phyloP scores from a whole-genome alignment of 2,113 vertebrate genomes.

The Nesoenas mayeri region DNA sequence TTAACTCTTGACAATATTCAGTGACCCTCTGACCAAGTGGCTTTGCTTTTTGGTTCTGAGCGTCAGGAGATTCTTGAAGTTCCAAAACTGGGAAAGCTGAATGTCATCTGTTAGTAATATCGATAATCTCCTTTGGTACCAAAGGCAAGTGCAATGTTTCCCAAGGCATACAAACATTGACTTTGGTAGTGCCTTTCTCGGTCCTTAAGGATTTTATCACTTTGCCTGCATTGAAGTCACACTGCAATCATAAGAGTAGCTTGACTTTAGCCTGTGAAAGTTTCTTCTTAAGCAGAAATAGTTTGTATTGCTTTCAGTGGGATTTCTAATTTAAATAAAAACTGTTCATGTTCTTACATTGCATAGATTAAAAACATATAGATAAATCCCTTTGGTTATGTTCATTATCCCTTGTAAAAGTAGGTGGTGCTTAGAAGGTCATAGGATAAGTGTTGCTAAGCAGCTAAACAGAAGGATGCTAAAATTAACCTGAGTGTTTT shows the following conservation, averaged over 20 bases:
- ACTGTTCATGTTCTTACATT: not conserved
- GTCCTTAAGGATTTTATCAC: constrained; percentile 22
- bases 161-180: not conserved
- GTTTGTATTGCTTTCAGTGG: not conserved
- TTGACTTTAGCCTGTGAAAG: not conserved
- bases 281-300: constrained; percentile 1
- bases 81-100: not conserved
- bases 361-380: constrained; percentile 62
- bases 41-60: constrained; percentile 17
- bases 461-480: constrained; percentile 87
- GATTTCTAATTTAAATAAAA: not conserved
- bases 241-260: not conserved
- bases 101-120: not conserved
- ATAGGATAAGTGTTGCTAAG: constrained; percentile 88
- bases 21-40: not conserved
- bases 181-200: not conserved
- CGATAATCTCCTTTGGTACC: not conserved
- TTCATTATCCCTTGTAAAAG: constrained; percentile 83
- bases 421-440: constrained; percentile 85
- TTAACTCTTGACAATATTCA: not conserved
- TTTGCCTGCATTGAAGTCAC: not conserved
- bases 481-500: constrained; percentile 82
- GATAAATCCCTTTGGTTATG: constrained; percentile 75
- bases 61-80: not conserved
- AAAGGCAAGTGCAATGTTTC: not conserved